Evolutionary conservation across 2,888 invertebrate genomes (phyloP), one percentile per base, ranked within the genome.

Genomic region (Alloscopus bannaensis): DNA sequence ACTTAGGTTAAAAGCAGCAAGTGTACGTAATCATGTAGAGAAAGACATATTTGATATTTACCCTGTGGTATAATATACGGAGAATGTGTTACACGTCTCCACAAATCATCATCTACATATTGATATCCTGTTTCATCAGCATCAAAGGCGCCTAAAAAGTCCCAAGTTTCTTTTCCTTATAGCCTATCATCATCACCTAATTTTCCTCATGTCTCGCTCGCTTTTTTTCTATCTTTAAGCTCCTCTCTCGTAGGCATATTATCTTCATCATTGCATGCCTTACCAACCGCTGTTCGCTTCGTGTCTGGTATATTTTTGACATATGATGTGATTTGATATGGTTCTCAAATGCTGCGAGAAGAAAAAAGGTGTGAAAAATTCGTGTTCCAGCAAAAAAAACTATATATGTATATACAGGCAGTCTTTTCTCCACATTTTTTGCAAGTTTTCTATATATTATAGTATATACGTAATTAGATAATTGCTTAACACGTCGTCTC

Each of bases 261-360:
- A n/a, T n/a, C n/a, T n/a, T n/a, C n/a, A n/a, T n/a, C 52, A 16
- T 59, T 59, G 59, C 59, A 59, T 59, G 59, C 18, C 31, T n/a
- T 59, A 59, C 31, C 31, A 22, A 59, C 59, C 31, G 59, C 59
- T 59, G 59, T n/a, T n/a, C 18, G n/a, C 11, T 31, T 18, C 18
- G 59, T 59, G 59, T 59, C 59, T n/a, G 8, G 42, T 42, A n/a
- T 36, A 36, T 36, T 36, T 36, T 36, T 36, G n/a, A 28, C 8
- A 28, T n/a, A 3, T 57, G 57, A 57, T 29, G n/a, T 26, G 28
- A 28, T 29, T n/a, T 57, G 57, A 4, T 57, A 28, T 26, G 8
- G 29, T 57, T 28, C 3, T 28, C 2, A 29, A 28, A 57, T 28
- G n/a, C n/a, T n/a, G 57, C 29, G 47, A 11, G 47, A 11, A 8